Evolutionary conservation across 2,113 vertebrate species (phyloP).

Genomic region (Empidonax alnorum): DNA sequence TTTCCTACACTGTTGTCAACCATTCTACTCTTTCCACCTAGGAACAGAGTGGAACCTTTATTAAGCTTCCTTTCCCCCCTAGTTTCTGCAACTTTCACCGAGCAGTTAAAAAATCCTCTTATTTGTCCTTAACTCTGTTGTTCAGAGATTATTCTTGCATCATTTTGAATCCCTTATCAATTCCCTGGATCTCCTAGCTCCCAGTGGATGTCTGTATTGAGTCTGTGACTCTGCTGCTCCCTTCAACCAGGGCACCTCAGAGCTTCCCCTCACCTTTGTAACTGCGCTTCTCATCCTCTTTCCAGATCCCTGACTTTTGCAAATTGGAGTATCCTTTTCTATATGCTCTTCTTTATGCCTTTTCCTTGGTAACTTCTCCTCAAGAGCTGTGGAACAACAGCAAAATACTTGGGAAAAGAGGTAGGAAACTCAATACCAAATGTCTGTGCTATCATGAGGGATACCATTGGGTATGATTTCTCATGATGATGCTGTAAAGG

Average conservation of each 20-base stretch:
- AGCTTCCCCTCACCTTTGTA: background rate
- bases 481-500: background rate
- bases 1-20: background rate
- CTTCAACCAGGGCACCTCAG: background rate
- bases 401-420: background rate
- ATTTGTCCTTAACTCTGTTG: background rate
- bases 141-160: background rate
- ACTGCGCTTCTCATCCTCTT: background rate
- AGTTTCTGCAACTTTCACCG: background rate
- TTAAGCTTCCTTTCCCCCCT: background rate
- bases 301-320: background rate
- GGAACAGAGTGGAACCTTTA: background rate
- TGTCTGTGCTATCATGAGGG: background rate
- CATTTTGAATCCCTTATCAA: background rate
- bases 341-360: background rate
- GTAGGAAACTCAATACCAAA: background rate
- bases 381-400: background rate
- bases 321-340: background rate
- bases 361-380: background rate
- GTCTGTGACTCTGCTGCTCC: background rate
- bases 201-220: background rate
- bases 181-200: background rate
- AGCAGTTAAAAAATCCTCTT: background rate
- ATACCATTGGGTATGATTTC: background rate
- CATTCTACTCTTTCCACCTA: background rate